Evolutionary conservation across 2,113 vertebrate species (phyloP), one percentile per base, ranked within the genome.

Genomic region (Rhizomys pruinosus): DNA sequence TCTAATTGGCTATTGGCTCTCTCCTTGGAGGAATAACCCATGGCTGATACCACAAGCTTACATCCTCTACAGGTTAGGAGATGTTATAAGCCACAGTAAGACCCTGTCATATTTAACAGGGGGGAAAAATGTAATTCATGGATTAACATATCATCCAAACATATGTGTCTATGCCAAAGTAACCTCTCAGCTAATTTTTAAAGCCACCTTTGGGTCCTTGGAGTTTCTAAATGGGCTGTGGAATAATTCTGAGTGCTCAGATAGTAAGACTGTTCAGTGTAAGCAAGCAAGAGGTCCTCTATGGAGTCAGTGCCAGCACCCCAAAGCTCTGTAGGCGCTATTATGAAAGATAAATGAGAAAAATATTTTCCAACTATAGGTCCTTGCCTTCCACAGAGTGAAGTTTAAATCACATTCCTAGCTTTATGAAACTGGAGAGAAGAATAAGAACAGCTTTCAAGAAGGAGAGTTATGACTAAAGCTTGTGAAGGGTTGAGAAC

Each of bases 331-430:
- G 47, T 19, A 78, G 89, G 16, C 25, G 73, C 59, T 92, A 64
- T 72, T 82, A 93, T 64, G 69, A 79, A 93, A 95, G 84, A 95
- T 44, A 87, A 94, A 85, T 82, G 89, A n/a, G n/a, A 92, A 61
- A 96, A 91, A 17, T 82, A 19, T n/a, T 94, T 95, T 87, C 59
- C 34, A 69, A 23, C 13, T 55, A 42, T 64, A 85, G 82, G 76
- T 93, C 84, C 84, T 96, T 89, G 63, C 37, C 92, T 97, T 93
- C 76, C 63, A 92, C 74, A 29, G 82, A 92, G 11, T 78, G 89
- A 95, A 92, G 68, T 59, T 97, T 92, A 92, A 91, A 85, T 96
- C 90, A 94, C 59, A 94, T 19, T 84, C 81, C 84, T 92, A 89
- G 84, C 84, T 94, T 89, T 93, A 16, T 81, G 86, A 93, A 89